Evolutionary conservation across 2,888 invertebrate genomes (phyloP).

Genomic region (Brassicogethes aeneus): DNA sequence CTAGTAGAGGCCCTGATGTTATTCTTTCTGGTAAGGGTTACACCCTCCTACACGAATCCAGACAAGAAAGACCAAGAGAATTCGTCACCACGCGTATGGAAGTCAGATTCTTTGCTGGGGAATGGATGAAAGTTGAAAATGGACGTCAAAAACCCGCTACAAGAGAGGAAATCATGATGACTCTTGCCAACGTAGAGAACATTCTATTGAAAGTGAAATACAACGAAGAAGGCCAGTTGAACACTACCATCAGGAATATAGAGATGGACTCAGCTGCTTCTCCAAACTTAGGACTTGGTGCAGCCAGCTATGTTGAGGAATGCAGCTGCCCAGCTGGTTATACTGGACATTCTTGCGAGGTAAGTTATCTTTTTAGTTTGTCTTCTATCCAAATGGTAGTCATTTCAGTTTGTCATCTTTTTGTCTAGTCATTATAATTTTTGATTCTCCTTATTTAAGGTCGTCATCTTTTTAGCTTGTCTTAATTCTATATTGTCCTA

Average conservation of each 20-base stretch:
- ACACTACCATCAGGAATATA: constrained; percentile 64
- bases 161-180: constrained; percentile 94
- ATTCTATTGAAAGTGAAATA: constrained; percentile 70
- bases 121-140: constrained; percentile 59
- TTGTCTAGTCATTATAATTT: no score
- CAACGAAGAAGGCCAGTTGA: constrained; percentile 51
- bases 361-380: no score
- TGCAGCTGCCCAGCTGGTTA: constrained; percentile 84
- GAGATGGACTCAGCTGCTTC: constrained; percentile 72
- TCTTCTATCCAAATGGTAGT: no score
- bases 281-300: constrained; percentile 65
- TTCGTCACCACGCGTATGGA: constrained; percentile 46
- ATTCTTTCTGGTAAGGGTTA: constrained; percentile 70
- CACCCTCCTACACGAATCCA: constrained; percentile 52
- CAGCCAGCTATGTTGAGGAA: constrained; percentile 79
- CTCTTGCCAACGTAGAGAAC: constrained; percentile 75
- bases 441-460: no score
- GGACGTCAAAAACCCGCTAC: constrained; percentile 47
- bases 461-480: no score
- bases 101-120: constrained; percentile 62
- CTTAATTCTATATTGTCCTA: no score
- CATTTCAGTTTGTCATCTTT: no score
- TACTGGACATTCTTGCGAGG: constrained; percentile 76
- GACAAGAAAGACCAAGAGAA: constrained; percentile 36
- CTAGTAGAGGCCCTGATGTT: constrained; percentile 62